Conservation (phyloP, 2,888 invertebrate genomes). For the Epinotia ramella region DNA sequence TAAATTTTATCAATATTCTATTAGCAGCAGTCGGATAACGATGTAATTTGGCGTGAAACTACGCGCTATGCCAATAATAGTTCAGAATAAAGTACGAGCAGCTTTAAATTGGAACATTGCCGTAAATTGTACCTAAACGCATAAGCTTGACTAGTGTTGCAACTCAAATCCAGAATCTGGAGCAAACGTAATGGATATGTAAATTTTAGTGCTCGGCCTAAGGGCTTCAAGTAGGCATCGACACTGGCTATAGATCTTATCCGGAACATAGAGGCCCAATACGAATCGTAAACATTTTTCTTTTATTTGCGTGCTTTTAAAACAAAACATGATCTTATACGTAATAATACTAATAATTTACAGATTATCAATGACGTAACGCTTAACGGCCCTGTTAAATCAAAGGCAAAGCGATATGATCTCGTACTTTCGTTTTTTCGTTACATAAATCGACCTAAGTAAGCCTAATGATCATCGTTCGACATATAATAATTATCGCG, state of each 20-base stretch:
- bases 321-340: slow-evolving; percentile 1
- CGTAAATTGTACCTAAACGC: slow-evolving; percentile 67
- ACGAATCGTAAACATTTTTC: slow-evolving; percentile 8
- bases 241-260: slow-evolving; percentile 60
- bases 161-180: slow-evolving; percentile 68
- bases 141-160: slow-evolving; percentile 61
- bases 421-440: slow-evolving; percentile 42
- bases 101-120: slow-evolving; percentile 63
- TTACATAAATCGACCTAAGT: slow-evolving; percentile 44
- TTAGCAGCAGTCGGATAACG: slow-evolving; percentile 45
- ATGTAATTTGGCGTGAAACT: slow-evolving; percentile 53
- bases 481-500: slow-evolving; percentile 44
- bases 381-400: slow-evolving; percentile 35
- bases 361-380: slow-evolving; percentile 28
- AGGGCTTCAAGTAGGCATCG: slow-evolving; percentile 63
- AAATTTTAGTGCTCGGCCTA: slow-evolving; percentile 66
- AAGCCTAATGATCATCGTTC: slow-evolving; percentile 45
- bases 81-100: slow-evolving; percentile 52
- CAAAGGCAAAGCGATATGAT: slow-evolving; percentile 37
- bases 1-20: slow-evolving; percentile 39
- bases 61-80: slow-evolving; percentile 52
- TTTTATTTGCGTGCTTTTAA: not conserved
- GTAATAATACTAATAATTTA: slow-evolving; percentile 1
- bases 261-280: slow-evolving; percentile 22
- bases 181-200: slow-evolving; percentile 73